phyloP scores from a whole-genome alignment of 2,113 vertebrate species.

The Litocranius walleri region DNA sequence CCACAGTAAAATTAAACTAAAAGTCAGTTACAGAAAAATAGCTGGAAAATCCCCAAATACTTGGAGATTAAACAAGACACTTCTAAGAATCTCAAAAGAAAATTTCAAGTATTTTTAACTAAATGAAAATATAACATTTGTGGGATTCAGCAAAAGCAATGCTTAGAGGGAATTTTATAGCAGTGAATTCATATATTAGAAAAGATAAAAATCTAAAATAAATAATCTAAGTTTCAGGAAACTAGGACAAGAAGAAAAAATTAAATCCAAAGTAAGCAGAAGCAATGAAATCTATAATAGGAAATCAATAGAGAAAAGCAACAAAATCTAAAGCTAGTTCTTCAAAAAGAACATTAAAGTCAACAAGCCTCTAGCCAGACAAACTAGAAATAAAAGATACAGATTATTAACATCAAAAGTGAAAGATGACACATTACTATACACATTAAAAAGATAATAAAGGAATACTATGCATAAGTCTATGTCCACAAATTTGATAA shows the following conservation, averaged over 20 bases:
- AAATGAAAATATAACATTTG: background rate
- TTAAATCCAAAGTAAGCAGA: background rate
- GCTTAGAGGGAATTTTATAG: background rate
- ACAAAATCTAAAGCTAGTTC: background rate
- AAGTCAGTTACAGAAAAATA: background rate
- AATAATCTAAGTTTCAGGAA: background rate
- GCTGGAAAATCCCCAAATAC: background rate
- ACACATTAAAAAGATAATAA: background rate
- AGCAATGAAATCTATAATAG: background rate
- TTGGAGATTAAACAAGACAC: slow-evolving; percentile 1
- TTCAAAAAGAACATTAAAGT: background rate
- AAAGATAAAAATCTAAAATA: slow-evolving; percentile 17
- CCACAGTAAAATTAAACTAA: background rate
- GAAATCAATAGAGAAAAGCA: background rate
- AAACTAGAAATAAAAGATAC: background rate
- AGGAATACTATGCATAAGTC: background rate
- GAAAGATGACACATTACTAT: background rate
- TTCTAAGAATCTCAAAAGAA: background rate
- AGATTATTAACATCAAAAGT: background rate
- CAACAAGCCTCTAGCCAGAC: background rate
- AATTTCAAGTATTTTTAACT: background rate
- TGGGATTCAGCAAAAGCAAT: background rate
- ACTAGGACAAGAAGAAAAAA: background rate
- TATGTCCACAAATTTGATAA: background rate
- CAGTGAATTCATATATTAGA: background rate